Conservation (phyloP, 2,113 vertebrate genomes). For the Cynoglossus semilaevis region DNA sequence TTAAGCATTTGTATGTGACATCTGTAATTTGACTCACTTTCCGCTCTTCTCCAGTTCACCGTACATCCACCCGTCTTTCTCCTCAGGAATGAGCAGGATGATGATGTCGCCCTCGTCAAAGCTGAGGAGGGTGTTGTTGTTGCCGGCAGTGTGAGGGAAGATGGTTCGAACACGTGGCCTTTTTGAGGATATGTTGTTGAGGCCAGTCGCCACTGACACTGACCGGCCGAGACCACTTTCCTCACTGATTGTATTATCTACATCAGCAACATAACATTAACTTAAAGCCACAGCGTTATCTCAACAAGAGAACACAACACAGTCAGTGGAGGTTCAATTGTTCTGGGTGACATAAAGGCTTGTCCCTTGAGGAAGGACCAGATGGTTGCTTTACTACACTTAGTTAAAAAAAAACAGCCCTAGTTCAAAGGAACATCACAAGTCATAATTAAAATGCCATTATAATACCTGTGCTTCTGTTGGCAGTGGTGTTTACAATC, state of each 20-base stretch:
- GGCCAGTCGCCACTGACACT: constrained; percentile 87
- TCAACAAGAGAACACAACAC: background rate
- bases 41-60: constrained; percentile 86
- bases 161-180: constrained; percentile 90
- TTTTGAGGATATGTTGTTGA: constrained; percentile 84
- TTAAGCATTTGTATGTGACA: no score
- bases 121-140: constrained; percentile 86
- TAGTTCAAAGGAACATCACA: background rate
- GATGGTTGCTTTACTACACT: background rate
- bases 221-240: constrained; percentile 81
- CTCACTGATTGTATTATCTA: constrained; percentile 63
- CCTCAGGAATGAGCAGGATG: constrained; percentile 87
- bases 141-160: constrained; percentile 88
- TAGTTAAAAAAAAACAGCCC: background rate
- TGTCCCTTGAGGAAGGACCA: background rate
- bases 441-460: background rate
- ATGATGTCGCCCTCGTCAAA: constrained; percentile 90
- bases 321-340: background rate
- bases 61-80: constrained; percentile 95
- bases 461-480: constrained; percentile 50
- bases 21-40: constrained; percentile 76
- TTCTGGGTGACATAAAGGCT: background rate
- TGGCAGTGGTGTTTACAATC: constrained; percentile 34
- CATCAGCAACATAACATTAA: background rate
- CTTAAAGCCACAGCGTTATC: no score